These are phyloP conservation scores for Sinocyclocheilus grahami DNA, from an alignment of 2,113 vertebrate species.

Conservation along the genomic window DNA sequence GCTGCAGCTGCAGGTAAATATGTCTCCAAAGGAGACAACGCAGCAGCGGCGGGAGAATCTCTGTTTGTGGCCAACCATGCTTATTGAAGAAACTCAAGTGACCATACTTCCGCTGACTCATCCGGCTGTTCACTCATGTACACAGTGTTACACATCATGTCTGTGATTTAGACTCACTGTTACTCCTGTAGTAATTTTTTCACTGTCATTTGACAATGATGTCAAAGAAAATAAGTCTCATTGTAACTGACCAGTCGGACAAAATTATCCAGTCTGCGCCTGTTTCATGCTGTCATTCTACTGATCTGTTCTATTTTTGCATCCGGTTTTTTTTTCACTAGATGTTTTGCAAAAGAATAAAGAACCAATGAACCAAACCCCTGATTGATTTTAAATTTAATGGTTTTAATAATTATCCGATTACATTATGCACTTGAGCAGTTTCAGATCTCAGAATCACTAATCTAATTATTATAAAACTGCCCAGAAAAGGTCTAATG, in stretches of 20 bases:
- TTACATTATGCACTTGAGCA: not conserved
- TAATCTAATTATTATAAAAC: not conserved
- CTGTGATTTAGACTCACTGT: not conserved
- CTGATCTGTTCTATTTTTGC: not conserved
- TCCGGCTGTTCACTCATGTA: too few species aligned
- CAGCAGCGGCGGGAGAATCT: slow-evolving; percentile 82
- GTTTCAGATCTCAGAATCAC: not conserved
- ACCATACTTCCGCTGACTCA: too few species aligned
- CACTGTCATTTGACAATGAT: not conserved
- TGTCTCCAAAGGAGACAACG: slow-evolving; percentile 68
- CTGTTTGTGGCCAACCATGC: slow-evolving; percentile 87
- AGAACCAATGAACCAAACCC: not conserved
- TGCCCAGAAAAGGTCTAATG: not conserved
- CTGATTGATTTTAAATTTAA: not conserved
- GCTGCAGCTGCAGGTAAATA: slow-evolving; percentile 85
- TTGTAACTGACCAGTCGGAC: not conserved
- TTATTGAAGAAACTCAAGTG: slow-evolving; percentile 72
- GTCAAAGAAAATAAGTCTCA: not conserved
- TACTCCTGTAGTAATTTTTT: too few species aligned
- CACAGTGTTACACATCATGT: not conserved
- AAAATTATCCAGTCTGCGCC: too few species aligned
- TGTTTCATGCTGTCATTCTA: not conserved
- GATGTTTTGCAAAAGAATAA: slow-evolving; percentile 27
- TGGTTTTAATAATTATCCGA: not conserved
- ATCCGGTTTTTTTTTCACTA: slow-evolving; percentile 24